Evolutionary conservation across 2,888 invertebrate genomes (phyloP), one percentile per base, ranked within the genome.

Genomic region (Lithophane leautieri): DNA sequence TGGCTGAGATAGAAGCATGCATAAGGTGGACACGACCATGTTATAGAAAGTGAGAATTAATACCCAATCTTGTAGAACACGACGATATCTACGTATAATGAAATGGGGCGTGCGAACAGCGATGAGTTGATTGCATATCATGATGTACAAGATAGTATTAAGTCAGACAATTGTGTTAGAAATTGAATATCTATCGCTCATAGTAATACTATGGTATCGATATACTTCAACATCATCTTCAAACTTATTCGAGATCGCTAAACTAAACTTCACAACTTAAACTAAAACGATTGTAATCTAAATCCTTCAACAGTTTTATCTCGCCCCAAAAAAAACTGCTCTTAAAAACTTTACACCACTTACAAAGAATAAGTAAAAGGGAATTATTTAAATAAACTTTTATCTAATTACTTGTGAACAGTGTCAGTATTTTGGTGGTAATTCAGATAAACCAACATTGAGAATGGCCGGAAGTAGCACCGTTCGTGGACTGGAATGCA

Each of bases 1-100:
- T 89, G 76, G 79, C 83, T 61, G 76, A 85, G 87, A 88, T 85
- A 89, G 83, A 82, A 88, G 89, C 87, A 90, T 87, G 87, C 84
- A 84, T 82, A 85, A 86, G 88, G 80, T 82, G 83, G 89, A 91
- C 88, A 86, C 82, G 78, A 86, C 89, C 89, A 76, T 89, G 90
- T 88, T 88, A 85, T 91, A 91, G 93, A 94, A 94, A 94, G 93
- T 88, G 91, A 91, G 90, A 93, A 92, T 89, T 87, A 89, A 91
- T 88, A 86, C 83, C 81, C 86, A 83, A 86, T 87, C 86, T 84
- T 85, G 86, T 87, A 80, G 73, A 76, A 85, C 85, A 86, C 70
- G 81, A 76, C 79, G 54, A 76, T 78, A 86, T 85, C 84, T 86
- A 83, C 75, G 83, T 84, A 88, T 88, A 89, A 90, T 91, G 79